A percentile compares a stretch with the other conserved stretches of the same genome.
Evolutionary conservation across 1,140 invertebrate species (phyloP).

Genomic region (Pseudomyrmex gracilis): DNA sequence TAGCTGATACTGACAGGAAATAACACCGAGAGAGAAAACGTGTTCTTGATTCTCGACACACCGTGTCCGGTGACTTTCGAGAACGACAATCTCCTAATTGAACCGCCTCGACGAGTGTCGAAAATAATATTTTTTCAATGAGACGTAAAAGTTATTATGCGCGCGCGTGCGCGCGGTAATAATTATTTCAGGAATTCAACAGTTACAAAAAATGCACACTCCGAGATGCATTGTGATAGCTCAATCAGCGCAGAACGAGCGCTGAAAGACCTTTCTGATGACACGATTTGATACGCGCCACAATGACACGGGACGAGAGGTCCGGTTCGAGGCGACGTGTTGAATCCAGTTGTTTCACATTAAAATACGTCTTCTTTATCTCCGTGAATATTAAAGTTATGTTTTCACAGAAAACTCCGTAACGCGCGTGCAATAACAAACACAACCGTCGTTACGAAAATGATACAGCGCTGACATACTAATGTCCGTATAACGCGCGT

Average conservation of each 20-base stretch:
- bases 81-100: neutral
- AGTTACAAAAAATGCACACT: too few relatives aligned
- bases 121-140: neutral
- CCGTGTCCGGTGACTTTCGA: slow-evolving; percentile 55
- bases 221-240: neutral
- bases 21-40: slow-evolving; percentile 47
- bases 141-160: too few relatives aligned
- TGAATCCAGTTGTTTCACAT: neutral
- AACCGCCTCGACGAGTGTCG: neutral
- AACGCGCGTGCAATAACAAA: slow-evolving; percentile 4
- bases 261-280: neutral
- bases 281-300: slow-evolving; percentile 1
- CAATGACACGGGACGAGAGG: neutral
- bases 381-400: neutral
- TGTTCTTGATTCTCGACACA: slow-evolving; percentile 18
- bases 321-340: neutral
- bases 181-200: too few relatives aligned
- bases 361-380: neutral
- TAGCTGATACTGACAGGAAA: slow-evolving; percentile 46
- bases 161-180: too few relatives aligned
- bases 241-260: slow-evolving; percentile 7
- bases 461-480: neutral
- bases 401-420: neutral
- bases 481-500: neutral
- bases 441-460: neutral